phyloP scores from a whole-genome alignment of 2,797 vertebrate species.

The Australoheros facetus region DNA sequence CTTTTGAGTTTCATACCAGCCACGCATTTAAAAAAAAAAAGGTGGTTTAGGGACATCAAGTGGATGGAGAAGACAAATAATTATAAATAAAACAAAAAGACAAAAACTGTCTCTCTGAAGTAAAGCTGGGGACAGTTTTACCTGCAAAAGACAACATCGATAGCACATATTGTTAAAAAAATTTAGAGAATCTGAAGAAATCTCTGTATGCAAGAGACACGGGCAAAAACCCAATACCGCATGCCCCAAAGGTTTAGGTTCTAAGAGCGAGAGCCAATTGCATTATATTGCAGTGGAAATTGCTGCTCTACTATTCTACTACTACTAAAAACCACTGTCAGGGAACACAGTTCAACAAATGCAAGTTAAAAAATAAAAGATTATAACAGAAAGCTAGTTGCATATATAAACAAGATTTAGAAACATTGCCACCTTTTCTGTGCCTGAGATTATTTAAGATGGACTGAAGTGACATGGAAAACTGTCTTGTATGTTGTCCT shows the following conservation, averaged over 20 bases:
- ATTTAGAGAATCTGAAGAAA: neutral
- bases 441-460: neutral
- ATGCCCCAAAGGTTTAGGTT: no score
- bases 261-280: no score
- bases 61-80: neutral
- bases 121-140: neutral
- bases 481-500: neutral
- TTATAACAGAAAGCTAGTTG: neutral
- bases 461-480: neutral
- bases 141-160: neutral
- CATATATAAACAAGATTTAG: neutral
- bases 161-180: neutral
- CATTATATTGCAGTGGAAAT: neutral
- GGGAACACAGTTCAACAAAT: neutral
- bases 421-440: neutral
- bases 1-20: neutral
- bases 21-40: neutral
- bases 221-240: no score
- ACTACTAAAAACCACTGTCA: neutral
- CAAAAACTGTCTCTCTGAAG: neutral
- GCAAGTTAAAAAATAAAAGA: fast-evolving
- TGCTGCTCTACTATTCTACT: no score
- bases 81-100: neutral
- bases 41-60: neutral
- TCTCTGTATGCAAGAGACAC: no score